Evolutionary conservation across 1,140 invertebrate species (phyloP), one percentile per base, ranked within the genome.

Genomic region (Atta texana): DNA sequence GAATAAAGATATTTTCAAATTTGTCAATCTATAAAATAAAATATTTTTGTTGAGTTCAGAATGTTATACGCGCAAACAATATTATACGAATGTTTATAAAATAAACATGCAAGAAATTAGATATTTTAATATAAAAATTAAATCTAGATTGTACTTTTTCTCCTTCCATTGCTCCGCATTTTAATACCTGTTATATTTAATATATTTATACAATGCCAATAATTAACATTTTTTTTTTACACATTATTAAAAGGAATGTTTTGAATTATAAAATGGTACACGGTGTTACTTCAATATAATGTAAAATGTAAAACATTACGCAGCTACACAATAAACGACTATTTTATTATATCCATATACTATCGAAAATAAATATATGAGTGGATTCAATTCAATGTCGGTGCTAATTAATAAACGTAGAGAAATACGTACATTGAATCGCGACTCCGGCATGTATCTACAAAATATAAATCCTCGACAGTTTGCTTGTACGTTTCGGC

Each of bases 401-500:
- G 10, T 31, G 16, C 7, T 75, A 59, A 10, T 0, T 12, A 63
- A 18, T 21, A 21, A 51, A 64, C 6, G 21, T n/a, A 18, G 28
- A 3, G 1, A 34, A 49, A 44, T 16, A 34, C 8, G 12, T 39
- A 57, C 12, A 55, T 24, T 12, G 21, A 21, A 14, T 39, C 39
- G 59, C 14, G 21, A 59, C 21, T 59, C 3, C 61, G 44, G 16
- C 18, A 2, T 69, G 53, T 21, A 69, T 69, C 18, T 69, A 55
- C 21, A 81, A 69, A 64, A 78, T 64, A 78, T 16, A 69, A 53
- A 71, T 24, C 21, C 31, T 12, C 77, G 18, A 3, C n/a, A 16
- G 31, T 28, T 39, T 14, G 18, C 14, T 31, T 5, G 28, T 21
- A 51, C 18, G 21, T 63, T 61, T 61, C 28, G 39, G n/a, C 28